A percentile compares a stretch with the other conserved stretches of the same genome.
Evolutionary conservation across 2,888 invertebrate species (phyloP).

Genomic region (Eupithecia vulgata): DNA sequence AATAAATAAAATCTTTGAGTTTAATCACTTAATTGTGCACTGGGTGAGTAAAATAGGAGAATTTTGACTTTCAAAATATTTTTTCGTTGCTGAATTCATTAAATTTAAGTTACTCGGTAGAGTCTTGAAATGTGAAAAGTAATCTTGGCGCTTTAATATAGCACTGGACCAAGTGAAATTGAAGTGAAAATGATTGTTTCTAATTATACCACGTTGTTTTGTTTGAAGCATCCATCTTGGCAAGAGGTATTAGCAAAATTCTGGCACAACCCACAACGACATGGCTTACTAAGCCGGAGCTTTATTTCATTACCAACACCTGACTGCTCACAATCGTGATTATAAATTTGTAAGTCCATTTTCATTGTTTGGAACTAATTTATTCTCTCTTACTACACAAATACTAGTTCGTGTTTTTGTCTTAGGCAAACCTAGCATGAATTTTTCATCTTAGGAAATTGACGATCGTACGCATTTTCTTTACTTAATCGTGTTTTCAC

Average conservation of each 20-base stretch:
- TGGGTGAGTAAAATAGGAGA: constrained; percentile 16
- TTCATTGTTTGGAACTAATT: background rate
- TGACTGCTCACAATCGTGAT: constrained; percentile 3
- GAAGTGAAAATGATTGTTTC: background rate
- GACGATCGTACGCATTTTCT: no score
- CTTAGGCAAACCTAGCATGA: no score
- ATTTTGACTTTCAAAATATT: constrained; percentile 32
- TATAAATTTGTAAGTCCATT: background rate
- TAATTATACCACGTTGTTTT: background rate
- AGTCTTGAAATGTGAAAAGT: background rate
- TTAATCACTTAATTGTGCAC: constrained; percentile 13
- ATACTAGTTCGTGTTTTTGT: background rate
- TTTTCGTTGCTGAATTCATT: background rate
- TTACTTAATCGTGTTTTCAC: no score
- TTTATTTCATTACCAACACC: background rate
- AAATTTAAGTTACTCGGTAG: background rate
- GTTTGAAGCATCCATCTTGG: background rate
- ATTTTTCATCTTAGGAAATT: no score
- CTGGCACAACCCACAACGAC: background rate
- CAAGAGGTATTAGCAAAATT: background rate
- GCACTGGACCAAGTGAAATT: background rate
- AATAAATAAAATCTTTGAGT: background rate
- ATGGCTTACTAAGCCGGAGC: background rate
- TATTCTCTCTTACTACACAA: background rate
- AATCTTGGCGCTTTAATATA: background rate